Percentiles rank a stretch among this genome's conserved stretches.
phyloP scores from a whole-genome alignment of 2,113 vertebrate species.

The Barbus barbus region DNA sequence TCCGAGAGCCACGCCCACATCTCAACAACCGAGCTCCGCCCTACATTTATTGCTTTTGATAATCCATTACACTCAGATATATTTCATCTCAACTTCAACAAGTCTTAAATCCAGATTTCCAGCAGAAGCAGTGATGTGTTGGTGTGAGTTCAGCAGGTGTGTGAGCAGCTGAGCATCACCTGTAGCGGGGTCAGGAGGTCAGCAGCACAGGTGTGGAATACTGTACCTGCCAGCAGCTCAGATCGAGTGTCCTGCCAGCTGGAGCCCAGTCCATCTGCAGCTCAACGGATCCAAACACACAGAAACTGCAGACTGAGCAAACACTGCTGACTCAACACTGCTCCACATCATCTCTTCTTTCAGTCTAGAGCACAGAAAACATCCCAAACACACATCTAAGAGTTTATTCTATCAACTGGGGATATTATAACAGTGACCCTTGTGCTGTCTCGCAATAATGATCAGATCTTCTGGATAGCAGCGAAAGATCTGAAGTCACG shows the following conservation, averaged over 20 bases:
- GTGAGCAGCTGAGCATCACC: constrained; percentile 8
- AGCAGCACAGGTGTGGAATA: constrained; percentile 37
- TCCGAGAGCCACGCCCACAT: not conserved
- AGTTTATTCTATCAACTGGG: not conserved
- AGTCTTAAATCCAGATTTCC: too few relatives aligned
- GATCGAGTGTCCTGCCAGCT: constrained; percentile 22
- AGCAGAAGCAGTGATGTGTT: too few relatives aligned
- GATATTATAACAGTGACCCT: too few relatives aligned
- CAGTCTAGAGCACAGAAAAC: not conserved
- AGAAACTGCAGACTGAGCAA: not conserved
- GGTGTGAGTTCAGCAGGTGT: constrained; percentile 5
- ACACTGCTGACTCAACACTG: too few relatives aligned
- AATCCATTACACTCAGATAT: too few relatives aligned
- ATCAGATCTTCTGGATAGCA: too few relatives aligned
- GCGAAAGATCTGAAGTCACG: too few relatives aligned
- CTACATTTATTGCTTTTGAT: not conserved
- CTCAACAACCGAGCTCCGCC: not conserved
- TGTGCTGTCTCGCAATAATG: too few relatives aligned
- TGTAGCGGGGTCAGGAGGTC: constrained; percentile 43
- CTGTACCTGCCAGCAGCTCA: not conserved
- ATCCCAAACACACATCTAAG: too few relatives aligned
- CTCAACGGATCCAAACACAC: not conserved
- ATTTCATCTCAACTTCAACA: too few relatives aligned
- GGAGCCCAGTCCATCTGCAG: too few relatives aligned
- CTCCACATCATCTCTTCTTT: not conserved